Base-by-base conservation (phyloP, 1,140 invertebrate species). In the Armadillidium nasatum region DNA sequence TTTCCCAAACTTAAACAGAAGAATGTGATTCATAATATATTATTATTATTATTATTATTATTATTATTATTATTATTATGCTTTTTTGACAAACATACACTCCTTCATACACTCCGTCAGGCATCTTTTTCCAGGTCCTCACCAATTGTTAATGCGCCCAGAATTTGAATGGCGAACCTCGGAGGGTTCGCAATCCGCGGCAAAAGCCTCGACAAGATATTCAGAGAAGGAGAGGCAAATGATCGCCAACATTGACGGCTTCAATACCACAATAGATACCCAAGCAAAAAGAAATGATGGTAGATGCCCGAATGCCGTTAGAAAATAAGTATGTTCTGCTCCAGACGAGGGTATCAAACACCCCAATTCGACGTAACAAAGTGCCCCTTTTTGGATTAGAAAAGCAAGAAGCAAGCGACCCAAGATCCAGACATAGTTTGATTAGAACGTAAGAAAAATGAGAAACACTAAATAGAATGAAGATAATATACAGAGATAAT, bases 201-300 rank as follows among this genome's bases (percentile, higher is more conserved):
- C 91, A 84, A 94, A 89, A 0, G 93, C 92, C 82, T 91, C 88
- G 71, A 91, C 88, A 10, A 90, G 86, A 83, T 96, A 95, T 83
- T 93, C 89, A 0, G 92, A 89, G 85, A 94, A 95, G 4, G 93
- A 94, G 81, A 94, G 85, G 13, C 90, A 89, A 71, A 94, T 89
- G 19, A 95, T 90, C 10, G 92, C 91, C 91, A 95, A 91, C 81
- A 81, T 78, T 67, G 93, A 93, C 70, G 94, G 94, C 86, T 93
- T 88, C 7, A 95, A 86, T n/a, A 94, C 87, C 50, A 94, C 85
- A 3, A 93, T 89, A 80, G 90, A 91, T 2, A 94, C 89, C 92
- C 91, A 94, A 0, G 91, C 88, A 82, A 91, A 93, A 45, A 91
- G 87, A 83, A 94, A 95, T 0, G 91, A 90, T 0, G 92, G 92